Evolutionary conservation across 2,113 vertebrate genomes (phyloP).

Genomic region (Maccullochella peelii): DNA sequence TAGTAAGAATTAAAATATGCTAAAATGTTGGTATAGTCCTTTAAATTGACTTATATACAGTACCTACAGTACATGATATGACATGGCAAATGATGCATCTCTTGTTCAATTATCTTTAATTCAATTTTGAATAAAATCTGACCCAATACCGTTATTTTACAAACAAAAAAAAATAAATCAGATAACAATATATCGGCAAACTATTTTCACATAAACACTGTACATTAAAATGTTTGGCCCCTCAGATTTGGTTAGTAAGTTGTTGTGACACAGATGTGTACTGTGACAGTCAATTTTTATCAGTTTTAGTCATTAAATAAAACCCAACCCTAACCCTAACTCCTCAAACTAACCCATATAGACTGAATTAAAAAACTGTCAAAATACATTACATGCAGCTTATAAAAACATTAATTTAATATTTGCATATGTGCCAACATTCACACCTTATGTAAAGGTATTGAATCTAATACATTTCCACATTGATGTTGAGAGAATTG

Average conservation of each 20-base stretch:
- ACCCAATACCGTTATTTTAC: no score
- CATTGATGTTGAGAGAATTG: not conserved
- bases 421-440: not conserved
- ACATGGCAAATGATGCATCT: not conserved
- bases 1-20: not conserved
- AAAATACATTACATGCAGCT: not conserved
- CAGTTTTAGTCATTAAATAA: not conserved
- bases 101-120: not conserved
- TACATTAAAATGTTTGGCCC: not conserved
- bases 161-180: no score
- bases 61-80: not conserved
- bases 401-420: not conserved
- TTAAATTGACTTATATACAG: not conserved
- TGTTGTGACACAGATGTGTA: not conserved
- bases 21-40: not conserved
- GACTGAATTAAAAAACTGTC: not conserved
- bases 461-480: not conserved
- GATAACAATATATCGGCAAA: no score
- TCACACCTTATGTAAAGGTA: not conserved
- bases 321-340: not conserved
- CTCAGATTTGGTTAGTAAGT: not conserved
- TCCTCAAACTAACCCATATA: not conserved
- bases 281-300: not conserved
- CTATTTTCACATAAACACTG: not conserved
- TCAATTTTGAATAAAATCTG: not conserved